Evolutionary conservation across 2,113 vertebrate species (phyloP).

Genomic region (Zootoca vivipara): DNA sequence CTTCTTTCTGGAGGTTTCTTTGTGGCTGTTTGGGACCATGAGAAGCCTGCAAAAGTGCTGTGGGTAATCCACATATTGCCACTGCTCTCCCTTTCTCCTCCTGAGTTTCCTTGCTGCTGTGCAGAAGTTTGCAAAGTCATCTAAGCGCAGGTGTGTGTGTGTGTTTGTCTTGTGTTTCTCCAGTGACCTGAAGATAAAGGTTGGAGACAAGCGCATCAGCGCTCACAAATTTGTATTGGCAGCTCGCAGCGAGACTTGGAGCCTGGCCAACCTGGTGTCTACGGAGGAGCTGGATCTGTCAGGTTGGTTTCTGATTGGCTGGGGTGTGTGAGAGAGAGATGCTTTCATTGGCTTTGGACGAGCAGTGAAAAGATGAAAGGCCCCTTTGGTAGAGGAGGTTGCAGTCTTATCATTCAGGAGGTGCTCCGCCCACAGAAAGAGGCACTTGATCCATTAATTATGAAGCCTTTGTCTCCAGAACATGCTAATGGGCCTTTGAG

Average conservation of each 20-base stretch:
- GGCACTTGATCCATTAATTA: background rate
- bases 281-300: slow-evolving; percentile 91
- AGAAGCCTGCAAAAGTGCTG: too few species aligned
- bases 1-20: background rate
- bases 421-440: background rate
- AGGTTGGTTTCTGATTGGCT: slow-evolving; percentile 79
- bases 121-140: fast-evolving
- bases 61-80: background rate
- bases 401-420: background rate
- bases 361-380: background rate
- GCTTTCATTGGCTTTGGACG: background rate
- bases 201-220: slow-evolving; percentile 79
- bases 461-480: background rate
- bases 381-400: slow-evolving; percentile 27
- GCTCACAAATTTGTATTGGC: slow-evolving; percentile 98
- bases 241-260: slow-evolving; percentile 94
- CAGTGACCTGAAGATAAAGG: slow-evolving; percentile 95
- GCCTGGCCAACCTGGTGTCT: slow-evolving; percentile 86
- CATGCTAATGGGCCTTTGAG: background rate
- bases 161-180: background rate
- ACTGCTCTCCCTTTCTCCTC: background rate
- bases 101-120: background rate
- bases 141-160: background rate
- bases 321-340: background rate
- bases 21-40: background rate